Evolutionary conservation across 2,888 invertebrate genomes (phyloP), one percentile per base, ranked within the genome.

Genomic region (Eupithecia vulgata): DNA sequence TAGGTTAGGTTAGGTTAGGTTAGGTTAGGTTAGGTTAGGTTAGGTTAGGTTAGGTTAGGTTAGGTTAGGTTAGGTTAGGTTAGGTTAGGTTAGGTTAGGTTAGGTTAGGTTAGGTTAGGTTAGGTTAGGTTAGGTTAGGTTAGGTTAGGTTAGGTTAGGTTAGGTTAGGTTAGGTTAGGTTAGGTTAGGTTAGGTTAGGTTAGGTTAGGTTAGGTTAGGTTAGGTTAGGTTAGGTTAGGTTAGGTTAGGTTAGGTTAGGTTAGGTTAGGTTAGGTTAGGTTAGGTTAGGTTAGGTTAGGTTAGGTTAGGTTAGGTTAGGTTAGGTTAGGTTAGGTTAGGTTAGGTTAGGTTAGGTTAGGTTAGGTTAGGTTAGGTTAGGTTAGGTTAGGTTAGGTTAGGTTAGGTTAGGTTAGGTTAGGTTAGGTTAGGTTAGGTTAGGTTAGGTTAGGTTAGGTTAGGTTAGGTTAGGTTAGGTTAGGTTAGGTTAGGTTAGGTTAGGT

Each of bases 381-480:
- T 68, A 68, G 68, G 68, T 68, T 68, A 68, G 68, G 68, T 68
- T 68, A 68, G 68, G 68, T 68, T 68, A 68, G 68, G 68, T 68
- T 68, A 68, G 68, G 68, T 68, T 68, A 70, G 68, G 68, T 68
- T 68, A 68, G 68, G 68, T 68, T 68, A 68, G 68, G 68, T 68
- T 68, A 68, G 68, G 68, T 68, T 68, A 68, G 67, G 67, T 67
- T 67, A 67, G 67, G 67, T 62, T 62, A 62, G 62, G 62, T 62
- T 62, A 62, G 62, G 67, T 67, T 67, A 67, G 67, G 67, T 67
- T 67, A 67, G 68, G 68, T 68, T 68, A 68, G 68, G 68, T 68
- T 68, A 68, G 68, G 68, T 68, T 68, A 68, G 68, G 68, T 68
- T 68, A 68, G 68, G 59, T 68, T 68, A 68, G 57, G 59, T 68